Percentiles rank a stretch among this genome's conserved stretches.
These are phyloP conservation scores for Trichopoda pennipes DNA, from an alignment of 2,888 invertebrate genomes.

Conservation along the genomic window DNA sequence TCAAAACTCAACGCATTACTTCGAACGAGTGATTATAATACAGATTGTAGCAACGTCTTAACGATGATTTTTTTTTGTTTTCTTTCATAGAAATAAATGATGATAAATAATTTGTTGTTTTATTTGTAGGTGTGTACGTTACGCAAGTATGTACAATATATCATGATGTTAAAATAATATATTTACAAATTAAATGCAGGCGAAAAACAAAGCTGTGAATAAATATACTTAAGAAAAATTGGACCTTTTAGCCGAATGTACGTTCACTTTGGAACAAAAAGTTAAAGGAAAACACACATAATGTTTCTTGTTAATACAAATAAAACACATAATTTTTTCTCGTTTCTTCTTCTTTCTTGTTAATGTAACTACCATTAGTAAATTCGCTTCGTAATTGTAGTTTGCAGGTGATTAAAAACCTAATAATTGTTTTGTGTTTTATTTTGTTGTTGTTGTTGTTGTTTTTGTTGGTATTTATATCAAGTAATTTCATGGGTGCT, in stretches of 20 bases:
- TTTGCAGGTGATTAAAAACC: conserved; percentile 80
- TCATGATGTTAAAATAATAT: not conserved
- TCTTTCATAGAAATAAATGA: conserved; percentile 32
- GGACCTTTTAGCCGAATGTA: conserved; percentile 7
- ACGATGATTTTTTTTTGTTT: conserved; percentile 20
- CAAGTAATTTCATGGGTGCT: conserved; percentile 52
- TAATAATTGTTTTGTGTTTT: conserved; percentile 76
- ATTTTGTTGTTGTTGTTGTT: conserved; percentile 36
- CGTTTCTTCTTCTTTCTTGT: conserved; percentile 13
- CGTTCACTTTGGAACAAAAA: conserved; percentile 2
- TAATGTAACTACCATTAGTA: conserved; percentile 56
- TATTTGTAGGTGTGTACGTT: not conserved
- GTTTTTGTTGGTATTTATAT: conserved; percentile 37
- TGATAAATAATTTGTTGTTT: conserved; percentile 64
- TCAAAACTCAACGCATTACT: conserved; percentile 12
- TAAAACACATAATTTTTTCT: conserved; percentile 25
- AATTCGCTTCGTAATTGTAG: conserved; percentile 78
- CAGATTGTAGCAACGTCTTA: conserved; percentile 19
- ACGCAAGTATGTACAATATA: not conserved
- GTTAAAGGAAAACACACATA: conserved; percentile 17
- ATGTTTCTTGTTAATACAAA: conserved; percentile 16
- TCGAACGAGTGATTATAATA: conserved; percentile 22
- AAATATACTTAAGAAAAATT: conserved; percentile 40
- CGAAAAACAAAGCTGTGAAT: conserved; percentile 33
- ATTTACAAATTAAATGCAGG: conserved; percentile 24